Evolutionary conservation across 2,797 vertebrate genomes (phyloP).

Genomic region (Tinamus major): DNA sequence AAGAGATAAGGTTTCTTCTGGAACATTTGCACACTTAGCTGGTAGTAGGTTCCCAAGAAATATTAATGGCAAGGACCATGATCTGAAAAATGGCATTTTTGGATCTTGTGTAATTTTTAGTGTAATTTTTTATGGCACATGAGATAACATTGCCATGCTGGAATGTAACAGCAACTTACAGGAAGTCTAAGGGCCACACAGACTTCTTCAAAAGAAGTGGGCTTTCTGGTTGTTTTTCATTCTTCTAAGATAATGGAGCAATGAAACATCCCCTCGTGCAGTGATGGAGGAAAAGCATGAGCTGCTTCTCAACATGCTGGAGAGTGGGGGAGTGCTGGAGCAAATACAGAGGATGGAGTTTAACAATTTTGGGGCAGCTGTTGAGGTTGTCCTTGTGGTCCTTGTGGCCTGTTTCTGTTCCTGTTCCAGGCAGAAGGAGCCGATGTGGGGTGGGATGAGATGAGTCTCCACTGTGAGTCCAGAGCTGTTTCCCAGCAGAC

Average conservation of each 20-base stretch:
- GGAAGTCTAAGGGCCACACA: neutral
- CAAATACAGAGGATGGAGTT: neutral
- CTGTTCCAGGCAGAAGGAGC: neutral
- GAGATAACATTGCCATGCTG: neutral
- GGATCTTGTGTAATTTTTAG: neutral
- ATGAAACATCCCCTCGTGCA: neutral
- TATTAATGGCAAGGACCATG: neutral
- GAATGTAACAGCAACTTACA: neutral
- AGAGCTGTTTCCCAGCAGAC: neutral
- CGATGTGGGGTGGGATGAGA: neutral
- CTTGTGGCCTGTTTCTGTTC: rapidly evolving
- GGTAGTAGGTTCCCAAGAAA: neutral
- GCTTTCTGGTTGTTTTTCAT: neutral
- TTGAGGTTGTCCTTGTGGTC: rapidly evolving
- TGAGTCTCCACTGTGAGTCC: neutral
- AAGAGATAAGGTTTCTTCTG: neutral
- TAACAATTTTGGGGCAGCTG: neutral
- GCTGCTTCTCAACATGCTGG: neutral
- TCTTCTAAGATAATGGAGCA: neutral
- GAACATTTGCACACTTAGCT: neutral
- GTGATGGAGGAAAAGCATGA: neutral
- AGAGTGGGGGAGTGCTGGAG: neutral
- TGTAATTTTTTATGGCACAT: neutral
- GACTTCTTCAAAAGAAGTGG: neutral
- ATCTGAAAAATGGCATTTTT: neutral